Base-by-base conservation (phyloP, 2,797 vertebrate species). In the Acrossocheilus fasciatus region DNA sequence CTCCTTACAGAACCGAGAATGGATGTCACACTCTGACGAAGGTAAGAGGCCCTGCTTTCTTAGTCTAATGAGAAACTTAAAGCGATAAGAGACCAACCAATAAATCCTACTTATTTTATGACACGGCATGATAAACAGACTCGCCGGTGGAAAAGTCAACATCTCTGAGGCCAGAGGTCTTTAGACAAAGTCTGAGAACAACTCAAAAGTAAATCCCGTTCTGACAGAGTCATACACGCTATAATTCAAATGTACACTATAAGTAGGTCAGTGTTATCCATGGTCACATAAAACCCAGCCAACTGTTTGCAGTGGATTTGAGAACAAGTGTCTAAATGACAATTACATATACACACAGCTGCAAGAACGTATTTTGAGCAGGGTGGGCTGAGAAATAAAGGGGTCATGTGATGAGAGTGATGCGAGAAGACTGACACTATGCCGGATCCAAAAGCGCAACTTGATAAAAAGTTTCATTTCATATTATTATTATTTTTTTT, bases 1-100 rank as follows among this genome's bases (percentile, higher is more conserved):
- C n/a, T 85, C 36, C 17, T 87, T 68, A 34, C 92, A 97, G 96
- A 86, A 64, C 91, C 86, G 96, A 97, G 84, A 96, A 95, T 59
- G 95, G 94, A 80, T 94, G 90, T 87, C 95, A 95, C 82, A 95
- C 95, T 17, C 85, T 95, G 68, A 89, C 87, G 54, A 95, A 93
- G 94, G 96, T 96, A 75, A 92, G 92, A 80, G 10, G 14, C 64
- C 43, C 41, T 23, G 18, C 11, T 59, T 81, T 50, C 69, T 70
- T 23, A 69, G 73, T 86, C 82, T 45, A 50, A 79, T 69, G 41
- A 47, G 50, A 85, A 86, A 78, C 75, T 69, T 72, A 15, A 5
- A 66, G 45, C 15, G 64, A 86, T 87, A 90, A 88, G 68, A 88
- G 34, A 75, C 68, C 74, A 68, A 83, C 87, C 76, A 88, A 70